A percentile compares a stretch with the other conserved stretches of the same genome.
phyloP scores from a whole-genome alignment of 1,140 invertebrate genomes.

The Latrodectus geometricus region DNA sequence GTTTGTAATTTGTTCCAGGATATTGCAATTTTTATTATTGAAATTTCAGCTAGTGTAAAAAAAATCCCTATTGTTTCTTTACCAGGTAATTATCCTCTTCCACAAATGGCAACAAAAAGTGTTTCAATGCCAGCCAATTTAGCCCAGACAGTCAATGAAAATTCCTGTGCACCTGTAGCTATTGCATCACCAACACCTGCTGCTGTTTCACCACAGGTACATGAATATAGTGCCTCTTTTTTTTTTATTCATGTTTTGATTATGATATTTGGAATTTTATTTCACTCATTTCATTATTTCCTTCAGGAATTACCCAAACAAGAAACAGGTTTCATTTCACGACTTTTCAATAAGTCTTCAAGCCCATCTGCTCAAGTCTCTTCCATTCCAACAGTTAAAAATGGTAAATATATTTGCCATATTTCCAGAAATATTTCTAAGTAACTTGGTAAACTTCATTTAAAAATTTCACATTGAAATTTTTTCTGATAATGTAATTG shows the following conservation, averaged over 20 bases:
- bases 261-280: not conserved
- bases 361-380: conserved; percentile 62
- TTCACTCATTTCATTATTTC: conserved; percentile 1
- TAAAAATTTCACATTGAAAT: too few species aligned
- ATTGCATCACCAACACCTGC: conserved; percentile 66
- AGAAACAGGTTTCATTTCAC: conserved; percentile 57
- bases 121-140: conserved; percentile 54
- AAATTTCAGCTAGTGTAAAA: not conserved
- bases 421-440: too few species aligned
- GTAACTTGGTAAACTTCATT: too few species aligned
- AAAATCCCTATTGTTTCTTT: conserved; percentile 3
- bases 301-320: conserved; percentile 53
- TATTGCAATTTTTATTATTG: too few species aligned
- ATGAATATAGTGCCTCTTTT: not conserved
- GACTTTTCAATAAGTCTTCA: conserved; percentile 57
- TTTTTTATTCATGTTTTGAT: not conserved
- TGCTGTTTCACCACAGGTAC: conserved; percentile 59
- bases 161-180: conserved; percentile 18
- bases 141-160: conserved; percentile 31
- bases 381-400: not conserved
- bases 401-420: too few species aligned
- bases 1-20: too few species aligned
- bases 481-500: too few species aligned
- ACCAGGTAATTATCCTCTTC: conserved; percentile 21
- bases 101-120: conserved; percentile 35